Conservation (phyloP, 2,888 invertebrate genomes). For the Polyommatus iphigenia region DNA sequence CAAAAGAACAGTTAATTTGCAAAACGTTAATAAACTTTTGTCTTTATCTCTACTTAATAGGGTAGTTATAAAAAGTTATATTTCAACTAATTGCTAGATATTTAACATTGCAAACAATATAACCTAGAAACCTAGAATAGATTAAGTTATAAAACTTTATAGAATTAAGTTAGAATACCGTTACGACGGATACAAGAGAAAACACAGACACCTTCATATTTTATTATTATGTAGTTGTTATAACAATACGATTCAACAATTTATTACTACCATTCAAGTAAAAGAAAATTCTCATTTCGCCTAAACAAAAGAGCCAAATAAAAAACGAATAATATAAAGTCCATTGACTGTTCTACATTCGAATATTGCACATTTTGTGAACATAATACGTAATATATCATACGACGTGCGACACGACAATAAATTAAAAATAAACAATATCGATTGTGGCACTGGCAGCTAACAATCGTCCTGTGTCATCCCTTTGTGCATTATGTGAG, state of each 20-base stretch:
- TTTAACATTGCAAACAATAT: not conserved
- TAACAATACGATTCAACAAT: not conserved
- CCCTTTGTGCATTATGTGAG: slow-evolving; percentile 23
- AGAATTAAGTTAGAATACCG: not conserved
- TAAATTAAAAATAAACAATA: slow-evolving; percentile 40
- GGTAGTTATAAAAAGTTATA: too few species aligned
- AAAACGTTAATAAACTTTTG: too few species aligned
- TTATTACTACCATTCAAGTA: not conserved
- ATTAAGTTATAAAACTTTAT: not conserved
- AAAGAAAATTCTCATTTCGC: not conserved
- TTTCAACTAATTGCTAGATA: too few species aligned
- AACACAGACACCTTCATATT: not conserved
- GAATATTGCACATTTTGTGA: slow-evolving; percentile 15
- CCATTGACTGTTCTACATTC: slow-evolving; percentile 26
- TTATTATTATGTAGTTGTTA: not conserved
- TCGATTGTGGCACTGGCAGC: slow-evolving; percentile 33
- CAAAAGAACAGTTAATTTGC: too few species aligned
- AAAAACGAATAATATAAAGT: slow-evolving; percentile 20
- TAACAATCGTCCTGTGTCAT: slow-evolving; percentile 37
- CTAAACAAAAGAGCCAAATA: slow-evolving; percentile 1
- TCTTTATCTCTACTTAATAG: too few species aligned
- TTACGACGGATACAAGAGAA: not conserved
- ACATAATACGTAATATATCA: slow-evolving; percentile 3
- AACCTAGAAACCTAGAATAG: not conserved
- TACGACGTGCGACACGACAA: slow-evolving; percentile 32